Conservation (phyloP, 2,113 vertebrate species). For the Nestor notabilis region DNA sequence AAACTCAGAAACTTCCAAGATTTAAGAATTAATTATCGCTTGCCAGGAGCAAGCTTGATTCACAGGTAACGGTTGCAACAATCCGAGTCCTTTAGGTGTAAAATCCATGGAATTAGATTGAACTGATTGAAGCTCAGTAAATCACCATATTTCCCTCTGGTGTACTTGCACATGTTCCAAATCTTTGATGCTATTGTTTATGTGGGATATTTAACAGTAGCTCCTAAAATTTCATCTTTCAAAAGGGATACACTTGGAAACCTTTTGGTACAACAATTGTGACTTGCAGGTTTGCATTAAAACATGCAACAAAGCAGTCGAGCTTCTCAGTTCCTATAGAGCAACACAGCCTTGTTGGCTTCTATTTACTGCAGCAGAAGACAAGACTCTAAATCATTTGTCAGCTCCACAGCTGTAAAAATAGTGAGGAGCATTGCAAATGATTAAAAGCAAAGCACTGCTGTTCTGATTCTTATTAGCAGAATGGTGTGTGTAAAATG, state of each 20-base stretch:
- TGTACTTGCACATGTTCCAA: conserved; percentile 10
- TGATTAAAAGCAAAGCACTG: not conserved
- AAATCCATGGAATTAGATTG: conserved; percentile 68
- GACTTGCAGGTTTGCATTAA: not conserved
- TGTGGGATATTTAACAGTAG: not conserved
- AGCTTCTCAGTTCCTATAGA: not conserved
- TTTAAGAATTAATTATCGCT: conserved; percentile 82
- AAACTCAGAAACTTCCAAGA: conserved; percentile 69
- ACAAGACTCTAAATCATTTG: not conserved
- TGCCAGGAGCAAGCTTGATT: conserved; percentile 74
- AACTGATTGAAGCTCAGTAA: conserved; percentile 64
- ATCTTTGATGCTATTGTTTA: conserved; percentile 54
- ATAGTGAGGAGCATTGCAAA: not conserved
- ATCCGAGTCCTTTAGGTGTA: conserved; percentile 60
- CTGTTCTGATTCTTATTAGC: not conserved
- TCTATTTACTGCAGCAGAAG: not conserved
- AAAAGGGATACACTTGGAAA: not conserved
- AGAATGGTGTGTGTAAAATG: not conserved
- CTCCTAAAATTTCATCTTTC: conserved; percentile 4
- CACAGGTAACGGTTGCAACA: conserved; percentile 66
- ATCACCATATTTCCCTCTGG: conserved; percentile 44
- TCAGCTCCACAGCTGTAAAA: not conserved
- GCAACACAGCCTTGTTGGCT: not conserved
- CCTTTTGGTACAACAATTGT: not conserved
- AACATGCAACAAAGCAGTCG: not conserved